These are phyloP conservation scores for Erythrolamprus reginae DNA, from an alignment of 2,113 vertebrate genomes.

Conservation along the genomic window DNA sequence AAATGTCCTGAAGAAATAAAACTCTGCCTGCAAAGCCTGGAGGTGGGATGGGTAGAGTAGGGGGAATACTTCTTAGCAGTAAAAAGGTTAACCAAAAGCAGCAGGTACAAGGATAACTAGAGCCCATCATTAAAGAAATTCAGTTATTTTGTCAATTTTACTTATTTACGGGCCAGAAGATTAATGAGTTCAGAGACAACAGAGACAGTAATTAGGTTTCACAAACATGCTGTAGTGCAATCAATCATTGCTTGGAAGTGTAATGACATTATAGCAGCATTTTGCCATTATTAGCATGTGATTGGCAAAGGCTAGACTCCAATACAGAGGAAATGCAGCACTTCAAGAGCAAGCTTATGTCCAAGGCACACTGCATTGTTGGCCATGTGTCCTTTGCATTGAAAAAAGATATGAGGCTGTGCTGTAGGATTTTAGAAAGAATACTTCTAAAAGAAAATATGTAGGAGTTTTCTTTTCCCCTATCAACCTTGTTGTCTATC, in stretches of 20 bases:
- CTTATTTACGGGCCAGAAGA: slow-evolving; percentile 94
- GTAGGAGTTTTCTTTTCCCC: not conserved
- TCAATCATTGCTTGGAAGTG: slow-evolving; percentile 89
- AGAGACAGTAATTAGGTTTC: slow-evolving; percentile 96
- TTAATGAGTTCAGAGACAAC: slow-evolving; percentile 90
- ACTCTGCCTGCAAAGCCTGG: slow-evolving; percentile 70
- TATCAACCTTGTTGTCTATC: not conserved
- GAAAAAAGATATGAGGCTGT: slow-evolving; percentile 29
- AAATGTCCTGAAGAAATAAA: slow-evolving; percentile 71
- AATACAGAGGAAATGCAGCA: slow-evolving; percentile 63
- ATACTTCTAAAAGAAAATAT: slow-evolving; percentile 41
- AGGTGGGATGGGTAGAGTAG: slow-evolving; percentile 9
- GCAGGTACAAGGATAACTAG: slow-evolving; percentile 89
- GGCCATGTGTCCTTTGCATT: slow-evolving; percentile 67
- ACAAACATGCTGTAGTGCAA: slow-evolving; percentile 93
- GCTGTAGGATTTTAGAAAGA: slow-evolving; percentile 52
- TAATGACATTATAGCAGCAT: slow-evolving; percentile 79
- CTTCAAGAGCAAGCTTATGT: slow-evolving; percentile 66
- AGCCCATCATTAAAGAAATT: slow-evolving; percentile 93
- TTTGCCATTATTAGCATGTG: slow-evolving; percentile 78
- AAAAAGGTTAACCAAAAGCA: slow-evolving; percentile 86
- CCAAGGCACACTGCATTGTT: slow-evolving; percentile 62
- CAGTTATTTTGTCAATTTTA: slow-evolving; percentile 97
- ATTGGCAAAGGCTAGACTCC: slow-evolving; percentile 70
- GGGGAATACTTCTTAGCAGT: slow-evolving; percentile 77